A percentile compares a stretch with the other conserved stretches of the same genome.
Conservation (phyloP, 2,797 vertebrate genomes). For the Lophotriccus pileatus region DNA sequence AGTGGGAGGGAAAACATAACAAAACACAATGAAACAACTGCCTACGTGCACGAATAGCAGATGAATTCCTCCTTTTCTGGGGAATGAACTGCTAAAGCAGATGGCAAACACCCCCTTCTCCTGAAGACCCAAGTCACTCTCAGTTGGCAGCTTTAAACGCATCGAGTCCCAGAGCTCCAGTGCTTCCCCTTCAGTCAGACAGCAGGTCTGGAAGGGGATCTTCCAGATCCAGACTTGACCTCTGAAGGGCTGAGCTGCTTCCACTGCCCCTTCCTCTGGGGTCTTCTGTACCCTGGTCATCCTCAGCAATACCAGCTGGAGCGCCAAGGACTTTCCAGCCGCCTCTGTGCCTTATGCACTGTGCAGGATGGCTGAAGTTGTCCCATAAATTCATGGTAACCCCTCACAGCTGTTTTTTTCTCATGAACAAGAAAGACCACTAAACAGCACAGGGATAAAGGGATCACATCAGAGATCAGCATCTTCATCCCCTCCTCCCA, state of each 20-base stretch:
- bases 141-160: background rate
- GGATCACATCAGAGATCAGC: background rate
- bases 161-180: background rate
- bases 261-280: background rate
- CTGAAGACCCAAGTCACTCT: background rate
- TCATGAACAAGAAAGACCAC: background rate
- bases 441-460: background rate
- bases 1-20: slow-evolving; percentile 19
- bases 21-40: slow-evolving; percentile 34
- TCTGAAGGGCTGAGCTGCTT: background rate
- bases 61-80: background rate
- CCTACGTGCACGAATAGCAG: background rate
- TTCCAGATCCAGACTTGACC: background rate
- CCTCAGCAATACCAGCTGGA: background rate
- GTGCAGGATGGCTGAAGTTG: background rate
- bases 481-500: background rate
- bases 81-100: slow-evolving; percentile 17
- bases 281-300: background rate
- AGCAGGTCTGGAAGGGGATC: background rate
- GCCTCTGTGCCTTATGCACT: background rate
- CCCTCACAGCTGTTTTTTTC: background rate
- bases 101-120: background rate
- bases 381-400: background rate
- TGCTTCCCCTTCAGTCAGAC: background rate
- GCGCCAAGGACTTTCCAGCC: background rate